These are phyloP conservation scores for Scytalopus superciliaris DNA, from an alignment of 2,113 vertebrate genomes.

Conservation along the genomic window DNA sequence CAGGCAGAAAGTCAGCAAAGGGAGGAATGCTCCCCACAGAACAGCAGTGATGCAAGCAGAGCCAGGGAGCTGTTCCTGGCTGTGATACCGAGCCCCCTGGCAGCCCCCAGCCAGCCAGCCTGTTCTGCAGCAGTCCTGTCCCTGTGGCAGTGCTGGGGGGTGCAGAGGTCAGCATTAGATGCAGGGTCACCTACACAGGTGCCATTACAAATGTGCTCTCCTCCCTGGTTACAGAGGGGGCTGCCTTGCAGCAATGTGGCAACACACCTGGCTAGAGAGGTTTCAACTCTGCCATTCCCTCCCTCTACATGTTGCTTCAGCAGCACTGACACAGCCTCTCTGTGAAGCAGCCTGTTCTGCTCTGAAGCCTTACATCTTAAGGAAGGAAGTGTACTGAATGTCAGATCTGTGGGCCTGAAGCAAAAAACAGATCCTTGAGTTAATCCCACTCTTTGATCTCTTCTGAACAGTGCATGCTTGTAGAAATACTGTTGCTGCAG, in stretches of 20 bases:
- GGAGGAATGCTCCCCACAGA: neutral
- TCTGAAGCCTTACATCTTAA: neutral
- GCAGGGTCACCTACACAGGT: too few relatives aligned
- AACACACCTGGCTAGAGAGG: fast-evolving
- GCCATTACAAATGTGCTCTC: neutral
- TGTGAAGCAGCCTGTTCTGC: neutral
- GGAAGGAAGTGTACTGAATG: neutral
- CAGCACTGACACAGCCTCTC: neutral
- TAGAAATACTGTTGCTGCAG: neutral
- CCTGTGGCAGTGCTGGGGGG: fast-evolving
- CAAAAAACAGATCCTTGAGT: neutral
- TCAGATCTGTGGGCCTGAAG: neutral
- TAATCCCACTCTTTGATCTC: neutral
- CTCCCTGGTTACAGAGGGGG: too few relatives aligned
- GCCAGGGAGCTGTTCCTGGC: neutral
- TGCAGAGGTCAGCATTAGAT: fast-evolving
- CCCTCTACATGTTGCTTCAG: neutral
- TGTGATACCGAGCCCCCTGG: neutral
- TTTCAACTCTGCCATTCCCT: neutral
- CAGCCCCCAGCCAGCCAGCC: neutral
- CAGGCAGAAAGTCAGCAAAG: neutral
- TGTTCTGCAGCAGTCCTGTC: neutral
- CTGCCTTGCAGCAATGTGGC: neutral
- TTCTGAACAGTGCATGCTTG: neutral
- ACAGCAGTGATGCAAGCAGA: neutral